Evolutionary conservation across 2,797 vertebrate species (phyloP), one percentile per base, ranked within the genome.

Genomic region (Cyprinella venusta): DNA sequence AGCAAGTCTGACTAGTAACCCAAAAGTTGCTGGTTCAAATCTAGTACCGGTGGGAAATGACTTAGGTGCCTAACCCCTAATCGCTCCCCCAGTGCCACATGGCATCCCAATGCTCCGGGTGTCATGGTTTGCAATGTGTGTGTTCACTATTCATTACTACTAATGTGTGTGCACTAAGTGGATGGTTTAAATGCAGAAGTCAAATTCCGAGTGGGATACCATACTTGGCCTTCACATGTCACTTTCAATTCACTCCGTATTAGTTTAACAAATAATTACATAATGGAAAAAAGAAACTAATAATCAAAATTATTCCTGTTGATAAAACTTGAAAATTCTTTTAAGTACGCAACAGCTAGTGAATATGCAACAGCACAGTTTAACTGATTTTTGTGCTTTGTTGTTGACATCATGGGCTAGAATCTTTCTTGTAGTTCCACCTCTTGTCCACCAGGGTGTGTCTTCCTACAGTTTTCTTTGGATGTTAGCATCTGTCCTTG

Each of bases 371-470:
- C 15, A 56, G 10, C 19, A 18, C 50, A 69, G 0, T 30, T 56
- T 3, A 79, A 40, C 59, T 45, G 50, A 26, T 24, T 70, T 19
- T 59, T 45, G 26, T 30, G 8, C 13, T 24, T 24, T 69, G 10
- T 54, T 10, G 19, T 9, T 52, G 18, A 50, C 56, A 33, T 33
- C 26, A n/a, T 59, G 9, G 30, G 1, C 56, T 61, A 13, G 9
- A 56, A 38, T 10, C 13, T 12, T 26, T 81, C 15, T 45, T 76
- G 61, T 36, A 30, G 24, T 26, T 70, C 16, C 6, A 5, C 19
- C 15, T 3, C 8, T 1, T 56, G 54, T 40, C 81, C 81, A 78
- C 63, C 40, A 78, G 81, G 9, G 26, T 54, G 81, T 15, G 64
- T 63, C 40, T 83, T 56, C 24, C 2, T 70, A 38, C 52, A 24